These are phyloP conservation scores for Drosophila nigrodunni DNA, from an alignment of 1,140 invertebrate genomes.

Conservation along the genomic window DNA sequence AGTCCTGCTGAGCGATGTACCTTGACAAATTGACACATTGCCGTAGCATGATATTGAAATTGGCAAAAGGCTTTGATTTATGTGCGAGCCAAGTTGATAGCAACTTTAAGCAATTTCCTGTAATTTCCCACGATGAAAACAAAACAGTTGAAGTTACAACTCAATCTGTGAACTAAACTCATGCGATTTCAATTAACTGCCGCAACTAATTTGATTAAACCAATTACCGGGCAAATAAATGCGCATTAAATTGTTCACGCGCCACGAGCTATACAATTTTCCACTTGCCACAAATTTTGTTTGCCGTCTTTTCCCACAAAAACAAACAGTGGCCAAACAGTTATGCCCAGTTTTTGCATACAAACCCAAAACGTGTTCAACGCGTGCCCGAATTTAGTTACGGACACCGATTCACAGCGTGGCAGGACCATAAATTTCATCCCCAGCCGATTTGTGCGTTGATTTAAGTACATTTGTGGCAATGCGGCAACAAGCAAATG, in stretches of 20 bases:
- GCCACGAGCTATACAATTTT: constrained; percentile 64
- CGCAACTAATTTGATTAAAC: constrained; percentile 73
- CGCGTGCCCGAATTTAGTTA: constrained; percentile 71
- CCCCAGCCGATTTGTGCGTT: constrained; percentile 48
- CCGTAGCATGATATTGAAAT: constrained; percentile 54
- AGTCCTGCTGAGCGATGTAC: constrained; percentile 69
- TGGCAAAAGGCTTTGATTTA: constrained; percentile 63
- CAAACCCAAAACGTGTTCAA: constrained; percentile 2
- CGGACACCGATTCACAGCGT: constrained; percentile 11
- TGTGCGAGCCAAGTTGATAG: constrained; percentile 13
- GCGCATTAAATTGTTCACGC: constrained; percentile 56
- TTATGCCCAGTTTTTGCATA: constrained; percentile 59
- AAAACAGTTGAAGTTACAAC: constrained; percentile 17
- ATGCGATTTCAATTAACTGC: constrained; percentile 79
- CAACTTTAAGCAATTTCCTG: constrained; percentile 17
- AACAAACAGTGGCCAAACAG: constrained; percentile 25
- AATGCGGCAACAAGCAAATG: constrained; percentile 73
- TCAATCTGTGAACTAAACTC: constrained; percentile 38
- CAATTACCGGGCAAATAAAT: constrained; percentile 61
- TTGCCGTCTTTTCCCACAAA: constrained; percentile 42
- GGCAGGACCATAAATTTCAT: constrained; percentile 61
- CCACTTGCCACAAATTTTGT: constrained; percentile 52
- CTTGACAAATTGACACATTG: constrained; percentile 82
- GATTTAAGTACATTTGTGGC: constrained; percentile 76
- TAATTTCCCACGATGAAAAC: constrained; percentile 28